phyloP scores from a whole-genome alignment of 2,888 invertebrate species.

The Callyntrura guangdongensis region DNA sequence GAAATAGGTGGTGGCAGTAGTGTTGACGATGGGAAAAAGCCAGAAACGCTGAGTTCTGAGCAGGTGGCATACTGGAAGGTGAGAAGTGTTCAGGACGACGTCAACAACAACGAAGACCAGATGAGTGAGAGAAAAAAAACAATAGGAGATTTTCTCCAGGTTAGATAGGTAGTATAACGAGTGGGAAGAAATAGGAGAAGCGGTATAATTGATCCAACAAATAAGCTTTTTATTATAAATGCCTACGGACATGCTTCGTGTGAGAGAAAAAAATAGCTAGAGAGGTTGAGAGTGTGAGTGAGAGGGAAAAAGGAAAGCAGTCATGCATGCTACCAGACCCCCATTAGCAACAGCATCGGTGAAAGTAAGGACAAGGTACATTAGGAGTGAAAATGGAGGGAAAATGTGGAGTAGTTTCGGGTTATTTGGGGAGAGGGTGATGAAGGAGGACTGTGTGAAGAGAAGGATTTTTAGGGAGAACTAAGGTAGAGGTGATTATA shows the following conservation, averaged over 20 bases:
- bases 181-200: no score
- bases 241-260: no score
- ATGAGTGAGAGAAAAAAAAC: no score
- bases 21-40: no score
- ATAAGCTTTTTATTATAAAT: not conserved
- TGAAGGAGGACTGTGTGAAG: not conserved
- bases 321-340: not conserved
- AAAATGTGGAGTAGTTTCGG: constrained; percentile 8
- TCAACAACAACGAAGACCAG: no score
- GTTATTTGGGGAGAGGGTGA: not conserved
- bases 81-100: no score
- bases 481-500: not conserved
- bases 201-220: constrained; percentile 43
- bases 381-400: not conserved
- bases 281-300: not conserved
- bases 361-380: not conserved
- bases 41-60: no score
- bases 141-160: no score
- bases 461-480: not conserved
- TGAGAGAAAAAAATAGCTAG: no score
- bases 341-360: not conserved
- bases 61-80: no score
- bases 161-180: no score
- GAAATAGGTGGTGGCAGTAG: no score
- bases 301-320: constrained; percentile 21